Base-by-base conservation (phyloP, 2,113 vertebrate species). In the Arvicanthis niloticus region DNA sequence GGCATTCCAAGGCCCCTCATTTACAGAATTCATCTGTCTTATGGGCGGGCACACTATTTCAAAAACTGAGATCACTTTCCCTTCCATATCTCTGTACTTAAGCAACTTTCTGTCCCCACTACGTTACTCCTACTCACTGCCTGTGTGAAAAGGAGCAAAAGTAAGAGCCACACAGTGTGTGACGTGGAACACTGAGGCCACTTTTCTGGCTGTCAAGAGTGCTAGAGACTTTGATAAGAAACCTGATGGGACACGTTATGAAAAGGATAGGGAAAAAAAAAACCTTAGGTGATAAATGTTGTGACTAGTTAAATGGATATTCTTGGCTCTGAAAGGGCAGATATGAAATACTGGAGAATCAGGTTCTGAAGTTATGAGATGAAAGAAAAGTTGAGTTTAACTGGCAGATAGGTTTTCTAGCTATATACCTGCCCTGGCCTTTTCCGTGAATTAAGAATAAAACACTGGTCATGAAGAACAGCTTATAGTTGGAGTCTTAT, bases 201-300 rank as follows among this genome's bases (percentile, higher is more conserved):
- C 7, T 3, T 76, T 85, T 96, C 72, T 73, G 67, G n/a, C 48
- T 96, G 53, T 40, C 72, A 7, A 84, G 88, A 86, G 40, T 70
- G 22, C 53, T 84, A 31, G 37, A 60, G 40, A 13, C 45, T 77
- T 96, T 85, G 65, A 91, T 68, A 75, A 97, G 4, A 58, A 88
- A 56, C n/a, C 75, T 58, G 82, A 91, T 93, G 11, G 11, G 13
- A 45, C 56, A 45, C 53, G 9, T 73, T 93, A 90, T 68, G 21
- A 48, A 93, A 75, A 82, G 40, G 72, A 51, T 60, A 51, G 65
- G n/a, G 11, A 31, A 73, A 92, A 91, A 91, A 72, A 89, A 24
- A 19, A 40, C 2, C 29, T n/a, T 77, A 53, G 24, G 5, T 91
- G 37, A 51, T 68, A 65, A 73, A 68, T 40, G 24, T 12, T 40